Base-by-base conservation (phyloP, 2,113 vertebrate species). In the Dasypus novemcinctus region DNA sequence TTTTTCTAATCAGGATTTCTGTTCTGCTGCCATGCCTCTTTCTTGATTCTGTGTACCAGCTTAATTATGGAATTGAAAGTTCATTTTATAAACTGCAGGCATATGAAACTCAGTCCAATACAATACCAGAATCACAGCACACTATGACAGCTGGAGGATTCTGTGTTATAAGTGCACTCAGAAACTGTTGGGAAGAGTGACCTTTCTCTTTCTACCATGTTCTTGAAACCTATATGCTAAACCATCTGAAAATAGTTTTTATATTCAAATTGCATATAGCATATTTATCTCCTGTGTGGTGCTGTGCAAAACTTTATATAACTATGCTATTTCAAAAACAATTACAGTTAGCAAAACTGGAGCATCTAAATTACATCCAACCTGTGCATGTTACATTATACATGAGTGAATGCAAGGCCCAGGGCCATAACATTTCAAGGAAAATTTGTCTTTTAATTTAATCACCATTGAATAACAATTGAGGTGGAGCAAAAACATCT, bases 321-420 rank as follows among this genome's bases (percentile, higher is more conserved):
- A 72, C 92, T 96, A 91, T 96, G 96, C 95, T 96, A 89, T 95
- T 93, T 98, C 97, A 97, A 90, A 90, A 84, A 86, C 74, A 95
- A 36, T 95, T 95, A 93, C 38, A 91, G 82, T 64, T 88, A 95
- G 83, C 87, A 94, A 36, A 69, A 87, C 15, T 85, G 14, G 93
- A 91, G 87, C 91, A 49, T 92, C 83, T 75, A 43, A 82, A 38
- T 95, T 93, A 27, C 61, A 75, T 91, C 97, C 95, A 88, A 61
- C 91, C 87, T 18, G 0, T 94, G 86, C 69, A 68, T 90, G 79
- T 94, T 76, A 94, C 57, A 31, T 29, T 31, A 79, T 95, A 49
- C 94, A 63, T 91, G 76, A 23, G n/a, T 41, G 85, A 97, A 92
- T 83, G 71, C 80, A 92, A 95, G 95, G 93, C 95, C 94, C 21